Base-by-base conservation (phyloP, 2,113 vertebrate genomes). In the Pungitius pungitius region DNA sequence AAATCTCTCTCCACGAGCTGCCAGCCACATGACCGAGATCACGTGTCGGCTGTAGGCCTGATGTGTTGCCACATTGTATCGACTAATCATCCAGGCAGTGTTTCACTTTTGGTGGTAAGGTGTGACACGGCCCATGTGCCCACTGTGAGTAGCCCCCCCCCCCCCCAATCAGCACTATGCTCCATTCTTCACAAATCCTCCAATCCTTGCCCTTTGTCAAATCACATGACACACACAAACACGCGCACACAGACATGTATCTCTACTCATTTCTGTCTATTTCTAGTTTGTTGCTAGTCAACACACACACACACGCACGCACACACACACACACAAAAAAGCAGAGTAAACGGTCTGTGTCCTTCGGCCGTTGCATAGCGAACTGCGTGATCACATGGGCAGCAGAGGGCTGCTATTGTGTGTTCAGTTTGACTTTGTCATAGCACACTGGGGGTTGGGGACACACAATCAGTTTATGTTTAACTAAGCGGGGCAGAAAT, bases 401-500 rank as follows among this genome's bases (percentile, higher is more conserved):
- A 45, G 58, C 2, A 33, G 58, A 6, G 61, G 78, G 69, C 75
- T 73, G 61, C 78, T 87, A 70, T 60, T 78, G 35, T 65, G 69
- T 65, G 72, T 61, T 87, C 90, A 88, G 85, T 85, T 85, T 91
- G 87, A 89, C 89, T 89, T 91, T 90, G 81, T 77, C 73, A 73
- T 59, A 59, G 75, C 77, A 55, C 64, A 51, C 70, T 69, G 76
- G 69, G 61, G 56, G 55, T 74, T n/a, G 62, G 43, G 66, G 64
- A 77, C 58, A 81, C 71, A 76, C 74, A 90, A 78, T 81, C 80
- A 86, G 62, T 90, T 89, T 87, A 91, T 86, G 84, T 88, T 88
- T 89, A 91, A 90, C 83, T 76, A 80, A 81, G 69, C 59, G 61
- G n/a, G 51, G 26, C 24, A 27, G 61, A 81, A 62, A 35, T 55